Conservation (phyloP, 2,888 invertebrate species). For the Tipula vernalis region DNA sequence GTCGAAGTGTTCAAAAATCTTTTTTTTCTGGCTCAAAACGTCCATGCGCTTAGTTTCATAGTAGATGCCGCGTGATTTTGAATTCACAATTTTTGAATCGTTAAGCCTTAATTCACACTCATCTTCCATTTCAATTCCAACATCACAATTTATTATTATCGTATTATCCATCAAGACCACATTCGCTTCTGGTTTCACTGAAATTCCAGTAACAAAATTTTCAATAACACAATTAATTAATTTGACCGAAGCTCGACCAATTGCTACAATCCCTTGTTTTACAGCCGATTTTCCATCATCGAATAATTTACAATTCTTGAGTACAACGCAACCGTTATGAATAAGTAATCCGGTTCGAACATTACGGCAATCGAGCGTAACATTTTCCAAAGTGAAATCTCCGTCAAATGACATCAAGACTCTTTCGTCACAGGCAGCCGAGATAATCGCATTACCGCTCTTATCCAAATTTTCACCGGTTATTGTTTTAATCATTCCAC, state of each 20-base stretch:
- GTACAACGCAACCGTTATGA: constrained; percentile 37
- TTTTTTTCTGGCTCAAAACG: background rate
- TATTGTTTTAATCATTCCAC: constrained; percentile 25
- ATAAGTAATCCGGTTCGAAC: constrained; percentile 41
- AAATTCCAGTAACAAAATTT: constrained; percentile 41
- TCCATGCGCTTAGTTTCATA: constrained; percentile 30
- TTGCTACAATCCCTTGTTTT: constrained; percentile 36
- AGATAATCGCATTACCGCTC: constrained; percentile 24
- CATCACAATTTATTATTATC: constrained; percentile 26
- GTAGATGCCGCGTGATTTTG: constrained; percentile 39
- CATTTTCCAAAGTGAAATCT: constrained; percentile 39
- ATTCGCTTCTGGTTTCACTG: constrained; percentile 33
- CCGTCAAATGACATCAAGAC: constrained; percentile 42
- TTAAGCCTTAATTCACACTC: constrained; percentile 29
- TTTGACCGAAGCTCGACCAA: constrained; percentile 14
- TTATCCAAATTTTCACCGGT: background rate
- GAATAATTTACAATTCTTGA: constrained; percentile 40
- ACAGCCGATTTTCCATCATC: constrained; percentile 40
- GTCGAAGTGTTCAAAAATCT: background rate
- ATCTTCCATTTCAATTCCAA: constrained; percentile 36
- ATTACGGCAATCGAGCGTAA: constrained; percentile 41
- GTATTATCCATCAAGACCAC: constrained; percentile 28
- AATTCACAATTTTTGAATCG: constrained; percentile 33
- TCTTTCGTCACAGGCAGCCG: constrained; percentile 38
- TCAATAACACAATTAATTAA: constrained; percentile 38